Percentiles rank a stretch among this genome's conserved stretches.
Conservation (phyloP, 2,113 vertebrate species). For the Galbula dea region DNA sequence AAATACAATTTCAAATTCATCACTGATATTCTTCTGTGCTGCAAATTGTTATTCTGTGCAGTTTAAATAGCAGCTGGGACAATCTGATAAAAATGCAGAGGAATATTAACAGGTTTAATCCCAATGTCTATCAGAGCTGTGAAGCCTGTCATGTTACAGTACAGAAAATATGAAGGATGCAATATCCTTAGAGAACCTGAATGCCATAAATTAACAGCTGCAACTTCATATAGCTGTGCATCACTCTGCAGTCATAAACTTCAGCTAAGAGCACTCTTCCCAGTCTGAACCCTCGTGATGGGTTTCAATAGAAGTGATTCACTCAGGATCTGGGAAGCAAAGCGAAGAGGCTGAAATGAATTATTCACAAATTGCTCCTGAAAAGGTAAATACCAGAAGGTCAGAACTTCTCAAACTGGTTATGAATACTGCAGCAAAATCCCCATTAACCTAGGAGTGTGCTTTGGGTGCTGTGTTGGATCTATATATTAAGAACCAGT, state of each 20-base stretch:
- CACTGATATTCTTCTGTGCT: not conserved
- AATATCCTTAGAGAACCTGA: constrained; percentile 5
- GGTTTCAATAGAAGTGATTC: constrained; percentile 43
- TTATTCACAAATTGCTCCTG: constrained; percentile 25
- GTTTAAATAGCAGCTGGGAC: not conserved
- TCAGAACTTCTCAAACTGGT: not conserved
- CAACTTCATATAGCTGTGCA: not conserved
- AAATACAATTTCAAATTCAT: not conserved
- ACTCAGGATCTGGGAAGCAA: constrained; percentile 9
- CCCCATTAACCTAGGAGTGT: not conserved
- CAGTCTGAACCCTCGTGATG: not conserved
- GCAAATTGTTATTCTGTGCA: not conserved
- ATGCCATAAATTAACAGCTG: constrained; percentile 3
- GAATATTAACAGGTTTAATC: constrained; percentile 23
- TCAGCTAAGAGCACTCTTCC: not conserved
- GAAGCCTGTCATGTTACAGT: not conserved
- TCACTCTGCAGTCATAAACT: constrained; percentile 10
- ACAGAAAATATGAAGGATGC: not conserved
- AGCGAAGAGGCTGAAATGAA: constrained; percentile 12
- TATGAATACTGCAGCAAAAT: not conserved
- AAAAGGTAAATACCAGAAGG: constrained; percentile 14
- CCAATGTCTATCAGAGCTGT: not conserved
- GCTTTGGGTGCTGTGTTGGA: not conserved
- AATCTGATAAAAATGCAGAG: constrained; percentile 19
- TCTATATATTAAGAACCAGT: not conserved